These are phyloP conservation scores for Sclerurus mexicanus DNA, from an alignment of 2,113 vertebrate genomes.

Conservation along the genomic window DNA sequence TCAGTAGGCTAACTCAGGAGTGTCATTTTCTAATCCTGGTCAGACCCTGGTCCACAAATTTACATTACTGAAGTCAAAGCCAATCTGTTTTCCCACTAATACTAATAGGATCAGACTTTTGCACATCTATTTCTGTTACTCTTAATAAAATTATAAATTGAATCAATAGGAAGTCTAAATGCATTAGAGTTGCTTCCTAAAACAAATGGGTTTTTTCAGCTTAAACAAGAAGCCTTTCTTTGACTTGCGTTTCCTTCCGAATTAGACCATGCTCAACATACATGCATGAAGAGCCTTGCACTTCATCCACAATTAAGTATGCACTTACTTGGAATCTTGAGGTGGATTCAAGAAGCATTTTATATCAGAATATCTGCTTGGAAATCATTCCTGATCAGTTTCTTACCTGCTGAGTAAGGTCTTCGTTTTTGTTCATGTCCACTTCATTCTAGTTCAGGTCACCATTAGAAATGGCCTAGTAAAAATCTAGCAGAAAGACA, in stretches of 20 bases:
- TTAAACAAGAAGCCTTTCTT: neutral
- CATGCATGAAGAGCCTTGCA: neutral
- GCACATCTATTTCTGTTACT: neutral
- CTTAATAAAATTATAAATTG: neutral
- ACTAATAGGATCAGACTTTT: neutral
- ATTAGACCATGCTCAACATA: neutral
- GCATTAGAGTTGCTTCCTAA: neutral
- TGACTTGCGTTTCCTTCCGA: neutral
- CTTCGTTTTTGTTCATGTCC: constrained; percentile 66
- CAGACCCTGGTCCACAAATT: neutral
- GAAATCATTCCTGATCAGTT: neutral
- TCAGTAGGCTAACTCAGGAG: neutral
- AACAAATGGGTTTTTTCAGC: accelerated
- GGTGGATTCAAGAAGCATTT: neutral
- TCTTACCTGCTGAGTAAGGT: constrained; percentile 70
- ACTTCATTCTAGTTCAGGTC: constrained; percentile 60
- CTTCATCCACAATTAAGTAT: neutral
- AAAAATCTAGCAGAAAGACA: neutral
- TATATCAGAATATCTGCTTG: neutral
- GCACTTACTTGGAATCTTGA: neutral
- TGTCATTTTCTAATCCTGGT: neutral
- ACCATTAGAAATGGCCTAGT: constrained; percentile 10
- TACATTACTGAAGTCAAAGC: neutral
- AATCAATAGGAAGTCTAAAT: neutral
- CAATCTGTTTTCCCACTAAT: neutral